phyloP scores from a whole-genome alignment of 2,797 vertebrate species.

The Cossypha polioptera region DNA sequence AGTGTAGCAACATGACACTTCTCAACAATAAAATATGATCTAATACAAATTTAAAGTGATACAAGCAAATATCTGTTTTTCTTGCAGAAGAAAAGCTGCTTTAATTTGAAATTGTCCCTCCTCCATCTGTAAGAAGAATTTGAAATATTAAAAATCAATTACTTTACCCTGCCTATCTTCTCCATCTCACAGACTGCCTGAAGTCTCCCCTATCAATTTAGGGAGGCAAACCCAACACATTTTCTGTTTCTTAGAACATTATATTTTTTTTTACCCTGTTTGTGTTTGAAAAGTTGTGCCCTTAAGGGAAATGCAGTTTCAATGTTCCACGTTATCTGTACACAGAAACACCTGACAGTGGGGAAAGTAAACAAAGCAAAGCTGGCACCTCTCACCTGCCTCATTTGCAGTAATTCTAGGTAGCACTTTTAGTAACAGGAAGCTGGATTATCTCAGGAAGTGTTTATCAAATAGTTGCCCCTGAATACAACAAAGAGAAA shows the following conservation, averaged over 20 bases:
- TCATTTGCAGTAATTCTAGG: not conserved
- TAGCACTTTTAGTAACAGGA: not conserved
- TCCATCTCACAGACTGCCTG: not conserved
- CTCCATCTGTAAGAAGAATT: not conserved
- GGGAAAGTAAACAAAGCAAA: not conserved
- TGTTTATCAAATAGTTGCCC: not conserved
- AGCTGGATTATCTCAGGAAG: not conserved
- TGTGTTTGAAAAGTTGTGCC: not conserved
- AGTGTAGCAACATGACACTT: not conserved
- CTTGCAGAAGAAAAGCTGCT: not conserved
- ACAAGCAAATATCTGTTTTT: not conserved
- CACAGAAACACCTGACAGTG: not conserved
- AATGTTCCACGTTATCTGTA: not conserved
- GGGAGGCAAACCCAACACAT: not conserved
- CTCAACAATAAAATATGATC: conserved; percentile 17
- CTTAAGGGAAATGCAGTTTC: not conserved
- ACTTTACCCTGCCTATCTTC: not conserved
- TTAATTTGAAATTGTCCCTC: not conserved
- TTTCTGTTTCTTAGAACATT: not conserved
- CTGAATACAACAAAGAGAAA: not conserved
- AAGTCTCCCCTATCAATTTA: not conserved
- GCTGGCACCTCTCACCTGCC: not conserved
- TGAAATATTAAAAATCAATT: not conserved
- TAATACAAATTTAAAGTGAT: not conserved
- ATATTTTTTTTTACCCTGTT: not conserved